Evolutionary conservation across 2,888 invertebrate species (phyloP).

Genomic region (Suillia variegata): DNA sequence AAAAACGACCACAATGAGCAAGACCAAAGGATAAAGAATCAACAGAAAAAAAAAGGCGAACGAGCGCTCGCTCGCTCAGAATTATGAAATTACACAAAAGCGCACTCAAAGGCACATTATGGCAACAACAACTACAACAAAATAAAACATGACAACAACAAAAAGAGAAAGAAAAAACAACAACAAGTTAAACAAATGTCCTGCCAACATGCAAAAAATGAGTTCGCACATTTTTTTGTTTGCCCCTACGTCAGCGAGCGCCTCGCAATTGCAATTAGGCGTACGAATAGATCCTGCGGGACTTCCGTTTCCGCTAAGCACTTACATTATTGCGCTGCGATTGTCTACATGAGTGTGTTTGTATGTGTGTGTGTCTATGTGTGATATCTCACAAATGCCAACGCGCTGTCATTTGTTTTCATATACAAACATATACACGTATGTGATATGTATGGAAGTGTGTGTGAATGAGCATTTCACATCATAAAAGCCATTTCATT

Average conservation of each 20-base stretch:
- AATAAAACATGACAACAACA: neutral
- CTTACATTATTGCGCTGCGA: neutral
- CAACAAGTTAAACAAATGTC: slow-evolving; percentile 28
- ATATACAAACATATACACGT: no score
- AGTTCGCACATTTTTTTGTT: neutral
- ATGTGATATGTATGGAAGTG: neutral
- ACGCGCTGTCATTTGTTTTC: no score
- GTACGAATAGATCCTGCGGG: neutral
- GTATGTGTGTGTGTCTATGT: neutral
- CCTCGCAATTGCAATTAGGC: neutral
- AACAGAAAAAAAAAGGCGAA: neutral
- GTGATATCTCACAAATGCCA: neutral
- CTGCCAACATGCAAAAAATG: neutral
- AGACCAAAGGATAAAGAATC: neutral
- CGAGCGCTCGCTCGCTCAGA: neutral
- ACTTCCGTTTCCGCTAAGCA: neutral
- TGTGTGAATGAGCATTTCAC: neutral
- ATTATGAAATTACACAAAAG: slow-evolving; percentile 4
- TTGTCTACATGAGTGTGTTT: neutral
- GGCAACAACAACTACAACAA: slow-evolving; percentile 9
- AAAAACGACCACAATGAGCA: neutral
- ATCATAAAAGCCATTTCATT: neutral
- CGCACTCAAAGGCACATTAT: neutral
- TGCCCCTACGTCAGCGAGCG: neutral
- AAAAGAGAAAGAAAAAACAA: neutral